Conservation (phyloP, 2,113 vertebrate genomes). For the Callorhinus ursinus region DNA sequence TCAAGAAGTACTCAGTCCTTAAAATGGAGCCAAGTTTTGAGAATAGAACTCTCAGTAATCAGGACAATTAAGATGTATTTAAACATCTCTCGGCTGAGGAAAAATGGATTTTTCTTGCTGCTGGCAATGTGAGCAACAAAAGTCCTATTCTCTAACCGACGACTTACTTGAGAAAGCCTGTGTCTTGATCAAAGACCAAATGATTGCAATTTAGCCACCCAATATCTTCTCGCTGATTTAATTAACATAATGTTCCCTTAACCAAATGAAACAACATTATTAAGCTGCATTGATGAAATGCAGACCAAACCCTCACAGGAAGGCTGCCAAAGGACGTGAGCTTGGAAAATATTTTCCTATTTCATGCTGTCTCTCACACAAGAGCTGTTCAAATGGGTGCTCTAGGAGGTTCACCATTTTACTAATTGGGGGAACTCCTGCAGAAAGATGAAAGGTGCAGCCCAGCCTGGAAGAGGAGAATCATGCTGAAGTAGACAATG, state of each 20-base stretch:
- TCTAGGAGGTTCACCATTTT: background rate
- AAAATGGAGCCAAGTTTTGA: constrained; percentile 52
- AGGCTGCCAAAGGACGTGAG: background rate
- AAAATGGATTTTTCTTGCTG: constrained; percentile 74
- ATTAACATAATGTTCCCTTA: constrained; percentile 62
- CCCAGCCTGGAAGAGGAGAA: fast-evolving
- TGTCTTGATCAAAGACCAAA: constrained; percentile 76
- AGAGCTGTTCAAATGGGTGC: background rate
- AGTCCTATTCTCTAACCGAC: constrained; percentile 47
- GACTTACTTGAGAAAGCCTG: constrained; percentile 33
- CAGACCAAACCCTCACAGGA: background rate
- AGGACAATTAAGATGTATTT: constrained; percentile 79
- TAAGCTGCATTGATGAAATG: background rate
- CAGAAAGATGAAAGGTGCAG: background rate
- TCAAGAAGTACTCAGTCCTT: constrained; percentile 23
- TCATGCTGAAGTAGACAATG: fast-evolving
- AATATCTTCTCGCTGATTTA: constrained; percentile 59
- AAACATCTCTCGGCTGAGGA: constrained; percentile 45
- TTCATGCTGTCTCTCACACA: background rate
- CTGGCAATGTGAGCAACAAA: constrained; percentile 66
- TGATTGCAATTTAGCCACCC: constrained; percentile 66
- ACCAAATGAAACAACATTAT: constrained; percentile 50
- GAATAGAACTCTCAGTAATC: constrained; percentile 68
- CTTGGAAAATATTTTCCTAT: background rate
- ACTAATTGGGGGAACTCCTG: background rate